A percentile compares a stretch with the other conserved stretches of the same genome.
phyloP scores from a whole-genome alignment of 2,888 invertebrate genomes.

The Tipula vernalis region DNA sequence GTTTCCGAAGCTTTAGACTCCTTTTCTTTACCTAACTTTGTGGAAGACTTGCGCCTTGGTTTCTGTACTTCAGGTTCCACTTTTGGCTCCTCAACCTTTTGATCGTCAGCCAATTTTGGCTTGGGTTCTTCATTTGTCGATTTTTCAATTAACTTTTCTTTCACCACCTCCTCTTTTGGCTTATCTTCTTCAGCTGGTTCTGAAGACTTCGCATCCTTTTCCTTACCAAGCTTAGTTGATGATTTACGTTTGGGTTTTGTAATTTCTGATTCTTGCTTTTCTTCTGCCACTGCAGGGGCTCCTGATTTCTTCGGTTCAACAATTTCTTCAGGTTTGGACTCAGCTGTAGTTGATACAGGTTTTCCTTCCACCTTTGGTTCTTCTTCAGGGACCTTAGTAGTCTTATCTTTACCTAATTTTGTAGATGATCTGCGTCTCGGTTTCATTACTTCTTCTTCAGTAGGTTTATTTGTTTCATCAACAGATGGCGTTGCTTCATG shows the following conservation, averaged over 20 bases:
- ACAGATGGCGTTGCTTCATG: background rate
- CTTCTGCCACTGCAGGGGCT: constrained; percentile 14
- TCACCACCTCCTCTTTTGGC: background rate
- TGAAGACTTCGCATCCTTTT: constrained; percentile 14
- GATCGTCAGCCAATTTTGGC: background rate
- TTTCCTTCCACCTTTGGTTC: constrained; percentile 17
- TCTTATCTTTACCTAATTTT: background rate
- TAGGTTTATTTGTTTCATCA: background rate
- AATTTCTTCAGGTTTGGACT: constrained; percentile 11
- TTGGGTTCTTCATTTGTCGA: background rate
- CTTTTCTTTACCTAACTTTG: background rate
- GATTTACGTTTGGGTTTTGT: constrained; percentile 6
- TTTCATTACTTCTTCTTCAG: constrained; percentile 10
- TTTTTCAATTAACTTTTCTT: background rate
- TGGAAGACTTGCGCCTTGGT: constrained; percentile 15
- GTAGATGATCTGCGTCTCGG: constrained; percentile 17
- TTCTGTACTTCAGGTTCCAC: constrained; percentile 17
- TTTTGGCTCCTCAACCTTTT: constrained; percentile 10
- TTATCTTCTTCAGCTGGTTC: constrained; percentile 16
- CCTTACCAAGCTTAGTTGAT: background rate
- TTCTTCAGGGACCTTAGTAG: constrained; percentile 14
- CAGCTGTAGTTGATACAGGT: constrained; percentile 11
- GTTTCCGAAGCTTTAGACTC: background rate
- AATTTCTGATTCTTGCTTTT: constrained; percentile 16
- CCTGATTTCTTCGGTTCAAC: constrained; percentile 14